These are phyloP conservation scores for Catharus minimus DNA, from an alignment of 2,113 vertebrate genomes.

Conservation along the genomic window DNA sequence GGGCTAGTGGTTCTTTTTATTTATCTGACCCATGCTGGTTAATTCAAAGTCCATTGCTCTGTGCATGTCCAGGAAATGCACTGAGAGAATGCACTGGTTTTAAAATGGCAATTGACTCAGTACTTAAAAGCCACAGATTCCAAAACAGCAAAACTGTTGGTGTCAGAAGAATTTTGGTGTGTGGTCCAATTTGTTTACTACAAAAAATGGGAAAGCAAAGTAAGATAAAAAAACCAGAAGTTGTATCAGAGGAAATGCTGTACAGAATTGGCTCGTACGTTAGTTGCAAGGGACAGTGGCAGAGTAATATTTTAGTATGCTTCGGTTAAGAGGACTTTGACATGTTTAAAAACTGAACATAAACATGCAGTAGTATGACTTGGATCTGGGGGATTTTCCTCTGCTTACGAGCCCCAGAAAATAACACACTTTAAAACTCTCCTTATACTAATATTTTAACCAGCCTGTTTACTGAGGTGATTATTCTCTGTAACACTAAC, in stretches of 20 bases:
- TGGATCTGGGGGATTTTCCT: neutral
- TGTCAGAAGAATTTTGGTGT: neutral
- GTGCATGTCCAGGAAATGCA: neutral
- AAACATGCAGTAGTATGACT: neutral
- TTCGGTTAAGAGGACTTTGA: neutral
- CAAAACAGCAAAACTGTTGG: neutral
- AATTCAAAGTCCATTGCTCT: neutral
- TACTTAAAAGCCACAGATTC: neutral
- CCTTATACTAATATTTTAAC: neutral
- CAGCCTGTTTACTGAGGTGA: neutral
- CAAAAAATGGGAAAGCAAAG: neutral
- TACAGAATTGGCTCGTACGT: accelerated
- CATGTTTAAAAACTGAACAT: neutral
- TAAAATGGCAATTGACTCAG: neutral
- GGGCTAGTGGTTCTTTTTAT: neutral
- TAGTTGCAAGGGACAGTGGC: neutral
- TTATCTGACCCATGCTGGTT: neutral
- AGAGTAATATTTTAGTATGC: neutral
- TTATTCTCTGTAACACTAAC: neutral
- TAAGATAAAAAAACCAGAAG: neutral
- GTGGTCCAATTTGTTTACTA: neutral
- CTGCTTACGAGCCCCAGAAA: neutral
- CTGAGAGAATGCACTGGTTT: neutral
- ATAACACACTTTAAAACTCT: neutral
- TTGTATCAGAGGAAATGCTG: neutral